Evolutionary conservation across 2,888 invertebrate species (phyloP), one percentile per base, ranked within the genome.

Genomic region (Trachelus iudaicus): DNA sequence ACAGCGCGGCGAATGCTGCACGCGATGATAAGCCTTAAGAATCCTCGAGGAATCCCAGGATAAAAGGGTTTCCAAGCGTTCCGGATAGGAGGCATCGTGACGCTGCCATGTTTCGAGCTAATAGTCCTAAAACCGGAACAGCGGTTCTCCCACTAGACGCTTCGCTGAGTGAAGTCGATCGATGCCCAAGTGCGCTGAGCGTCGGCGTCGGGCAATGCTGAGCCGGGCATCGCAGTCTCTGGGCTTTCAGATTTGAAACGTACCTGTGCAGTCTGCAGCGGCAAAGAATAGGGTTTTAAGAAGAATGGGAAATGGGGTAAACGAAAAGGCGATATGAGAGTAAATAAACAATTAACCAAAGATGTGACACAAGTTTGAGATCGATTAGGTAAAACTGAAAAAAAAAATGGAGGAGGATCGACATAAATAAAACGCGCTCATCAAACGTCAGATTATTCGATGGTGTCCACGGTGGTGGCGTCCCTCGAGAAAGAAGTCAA

Each of bases 121-220:
- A 90, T 90, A 89, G 89, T 88, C 86, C 85, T 89, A 85, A 89
- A 90, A 85, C 86, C 87, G 56, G 56, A 23, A 56, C 56, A 23
- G 33, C 71, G 71, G 13, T 71, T 71, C 71, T 34, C 71, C n/a
- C 71, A 2, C 33, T 71, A 15, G 71, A 71, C 71, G 71, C 71
- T 13, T 71, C 11, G 33, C 31, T 31, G 71, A 23, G 12, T 12
- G 71, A 71, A 71, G 23, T 15, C 56, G 56, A 56, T 56, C 56
- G 23, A 56, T 23, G 56, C 56, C 56, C 56, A 56, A 56, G 56
- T 9, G 9, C 71, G 31, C 71, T 23, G 31, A 4, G 71, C 71
- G 71, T 71, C 71, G 15, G 71, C 34, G 15, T 71, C 71, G 71
- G 1, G 13, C 12, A 30, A 71, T 12, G 13, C 56, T 56, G 56